Evolutionary conservation across 92 coral and sea anemone species (phyloP).

Genomic region (Nematostella vectensis): DNA sequence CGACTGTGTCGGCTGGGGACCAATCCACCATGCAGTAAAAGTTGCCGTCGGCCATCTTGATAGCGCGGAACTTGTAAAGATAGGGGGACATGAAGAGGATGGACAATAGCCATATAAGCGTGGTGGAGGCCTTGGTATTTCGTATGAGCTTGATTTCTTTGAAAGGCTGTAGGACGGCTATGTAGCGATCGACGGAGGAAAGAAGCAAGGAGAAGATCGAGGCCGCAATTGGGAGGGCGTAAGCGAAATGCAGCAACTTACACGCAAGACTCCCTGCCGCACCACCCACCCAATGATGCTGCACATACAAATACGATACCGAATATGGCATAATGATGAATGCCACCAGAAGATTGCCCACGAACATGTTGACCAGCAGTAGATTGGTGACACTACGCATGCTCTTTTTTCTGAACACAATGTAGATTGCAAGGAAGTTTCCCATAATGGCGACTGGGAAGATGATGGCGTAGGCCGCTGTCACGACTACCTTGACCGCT

Average conservation of each 20-base stretch:
- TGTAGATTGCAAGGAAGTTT: slow-evolving; percentile 50
- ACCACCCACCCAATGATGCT: slow-evolving; percentile 50
- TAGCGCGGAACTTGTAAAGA: slow-evolving; percentile 31
- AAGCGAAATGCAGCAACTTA: slow-evolving; percentile 61
- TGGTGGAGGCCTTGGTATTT: slow-evolving; percentile 35
- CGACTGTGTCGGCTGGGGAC: slow-evolving; percentile 47
- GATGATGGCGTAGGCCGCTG: slow-evolving; percentile 44
- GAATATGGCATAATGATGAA: slow-evolving; percentile 69
- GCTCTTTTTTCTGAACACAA: slow-evolving; percentile 40
- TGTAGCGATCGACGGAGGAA: slow-evolving; percentile 60
- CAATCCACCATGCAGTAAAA: slow-evolving; percentile 41
- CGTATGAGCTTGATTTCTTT: slow-evolving; percentile 34
- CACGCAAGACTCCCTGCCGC: slow-evolving; percentile 44
- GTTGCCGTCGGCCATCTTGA: neutral
- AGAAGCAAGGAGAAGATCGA: slow-evolving; percentile 61
- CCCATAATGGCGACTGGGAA: slow-evolving; percentile 69
- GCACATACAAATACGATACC: slow-evolving; percentile 27
- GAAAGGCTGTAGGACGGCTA: slow-evolving; percentile 65
- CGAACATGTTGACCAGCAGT: slow-evolving; percentile 72
- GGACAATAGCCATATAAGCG: slow-evolving; percentile 53
- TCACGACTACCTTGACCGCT: slow-evolving; percentile 32
- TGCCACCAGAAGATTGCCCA: slow-evolving; percentile 61
- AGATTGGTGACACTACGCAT: slow-evolving; percentile 70
- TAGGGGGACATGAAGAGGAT: slow-evolving; percentile 62
- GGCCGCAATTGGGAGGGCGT: slow-evolving; percentile 72